Percentiles rank a stretch among this genome's conserved stretches.
phyloP scores from a whole-genome alignment of 2,113 vertebrate species.

The Aviceda subcristata region DNA sequence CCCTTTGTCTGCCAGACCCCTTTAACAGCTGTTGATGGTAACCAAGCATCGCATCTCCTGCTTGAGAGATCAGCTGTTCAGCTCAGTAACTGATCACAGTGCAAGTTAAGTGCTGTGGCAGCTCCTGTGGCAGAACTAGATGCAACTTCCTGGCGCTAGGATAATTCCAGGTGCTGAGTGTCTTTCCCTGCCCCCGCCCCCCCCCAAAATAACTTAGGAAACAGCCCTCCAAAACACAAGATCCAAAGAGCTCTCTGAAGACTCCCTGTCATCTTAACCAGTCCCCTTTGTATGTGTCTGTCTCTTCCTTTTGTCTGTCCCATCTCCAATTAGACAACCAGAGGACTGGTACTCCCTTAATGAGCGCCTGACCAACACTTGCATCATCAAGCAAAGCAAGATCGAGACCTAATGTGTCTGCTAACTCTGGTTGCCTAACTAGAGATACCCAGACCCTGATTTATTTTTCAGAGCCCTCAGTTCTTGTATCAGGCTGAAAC shows the following conservation, averaged over 20 bases:
- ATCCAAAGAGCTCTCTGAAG: background rate
- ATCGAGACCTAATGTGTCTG: background rate
- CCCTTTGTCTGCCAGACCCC: background rate
- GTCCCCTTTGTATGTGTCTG: fast-evolving
- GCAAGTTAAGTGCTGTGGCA: background rate
- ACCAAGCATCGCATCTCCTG: fast-evolving
- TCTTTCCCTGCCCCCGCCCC: background rate
- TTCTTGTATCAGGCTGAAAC: background rate
- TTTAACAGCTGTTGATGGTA: background rate
- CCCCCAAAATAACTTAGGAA: background rate
- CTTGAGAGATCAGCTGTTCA: background rate
- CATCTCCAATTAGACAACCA: background rate
- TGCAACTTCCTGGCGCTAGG: background rate
- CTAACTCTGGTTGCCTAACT: background rate
- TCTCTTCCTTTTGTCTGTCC: background rate
- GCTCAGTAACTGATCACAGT: background rate
- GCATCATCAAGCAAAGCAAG: background rate
- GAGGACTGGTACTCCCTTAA: background rate
- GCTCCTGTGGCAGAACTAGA: background rate
- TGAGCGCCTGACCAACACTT: background rate
- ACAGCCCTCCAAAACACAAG: background rate
- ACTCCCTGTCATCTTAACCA: background rate
- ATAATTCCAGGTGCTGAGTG: background rate
- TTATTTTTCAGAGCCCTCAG: background rate
- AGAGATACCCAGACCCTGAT: background rate